A percentile compares a stretch with the other conserved stretches of the same genome.
Evolutionary conservation across 2,113 vertebrate genomes (phyloP).

Genomic region (Lophura nycthemera): DNA sequence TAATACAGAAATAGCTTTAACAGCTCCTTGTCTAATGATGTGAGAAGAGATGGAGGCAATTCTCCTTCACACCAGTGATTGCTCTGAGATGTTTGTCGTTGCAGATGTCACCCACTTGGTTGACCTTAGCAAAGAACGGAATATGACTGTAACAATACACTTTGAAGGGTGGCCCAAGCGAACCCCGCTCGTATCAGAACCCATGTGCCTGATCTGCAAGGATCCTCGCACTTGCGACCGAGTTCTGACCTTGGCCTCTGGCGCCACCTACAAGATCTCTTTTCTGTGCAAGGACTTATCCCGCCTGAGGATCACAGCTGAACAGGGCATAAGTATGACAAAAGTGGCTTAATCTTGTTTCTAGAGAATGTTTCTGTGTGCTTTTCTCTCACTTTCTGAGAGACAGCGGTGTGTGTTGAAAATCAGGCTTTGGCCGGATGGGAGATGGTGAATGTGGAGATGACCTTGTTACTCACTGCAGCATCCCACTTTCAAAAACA

Average conservation of each 20-base stretch:
- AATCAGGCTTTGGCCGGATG: background rate
- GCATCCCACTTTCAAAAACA: background rate
- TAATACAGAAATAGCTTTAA: background rate
- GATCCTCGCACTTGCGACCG: slow-evolving; percentile 73
- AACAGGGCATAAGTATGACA: slow-evolving; percentile 82
- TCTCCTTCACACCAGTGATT: background rate
- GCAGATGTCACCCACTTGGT: slow-evolving; percentile 77
- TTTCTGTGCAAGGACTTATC: slow-evolving; percentile 88
- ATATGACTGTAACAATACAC: slow-evolving; percentile 81
- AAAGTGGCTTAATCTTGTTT: background rate
- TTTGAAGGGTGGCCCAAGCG: background rate
- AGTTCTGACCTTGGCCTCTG: slow-evolving; percentile 77
- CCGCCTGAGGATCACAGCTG: slow-evolving; percentile 80
- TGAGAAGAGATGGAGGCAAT: background rate
- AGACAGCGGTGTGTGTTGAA: background rate
- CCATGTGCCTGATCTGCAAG: slow-evolving; percentile 84
- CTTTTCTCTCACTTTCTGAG: background rate
- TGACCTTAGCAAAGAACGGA: slow-evolving; percentile 79
- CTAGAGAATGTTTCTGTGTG: background rate
- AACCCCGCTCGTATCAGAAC: background rate
- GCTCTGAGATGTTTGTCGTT: background rate
- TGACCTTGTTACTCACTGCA: background rate
- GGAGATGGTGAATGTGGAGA: background rate
- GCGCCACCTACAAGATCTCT: slow-evolving; percentile 76
- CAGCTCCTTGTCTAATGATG: background rate